Evolutionary conservation across 2,797 vertebrate species (phyloP).

Genomic region (Champsocephalus gunnari): DNA sequence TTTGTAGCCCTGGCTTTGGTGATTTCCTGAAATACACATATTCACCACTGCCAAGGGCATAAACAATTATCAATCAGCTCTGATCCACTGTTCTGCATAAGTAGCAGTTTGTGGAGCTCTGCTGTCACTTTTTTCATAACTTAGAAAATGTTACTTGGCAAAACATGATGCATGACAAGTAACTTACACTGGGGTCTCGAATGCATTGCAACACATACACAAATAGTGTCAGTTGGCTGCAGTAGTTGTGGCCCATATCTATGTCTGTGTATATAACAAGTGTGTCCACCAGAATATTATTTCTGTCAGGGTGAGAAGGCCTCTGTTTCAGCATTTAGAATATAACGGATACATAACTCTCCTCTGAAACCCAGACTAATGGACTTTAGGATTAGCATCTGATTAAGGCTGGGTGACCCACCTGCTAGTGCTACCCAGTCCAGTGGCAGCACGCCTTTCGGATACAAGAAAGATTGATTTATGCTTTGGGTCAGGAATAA

Average conservation of each 20-base stretch:
- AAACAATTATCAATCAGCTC: constrained; percentile 86
- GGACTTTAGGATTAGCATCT: constrained; percentile 1
- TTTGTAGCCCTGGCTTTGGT: constrained; percentile 71
- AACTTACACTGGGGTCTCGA: constrained; percentile 73
- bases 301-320: background rate
- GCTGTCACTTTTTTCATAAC: constrained; percentile 75
- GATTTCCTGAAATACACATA: constrained; percentile 78
- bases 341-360: background rate
- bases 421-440: background rate
- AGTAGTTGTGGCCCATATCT: background rate
- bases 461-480: background rate
- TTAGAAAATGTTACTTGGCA: constrained; percentile 80
- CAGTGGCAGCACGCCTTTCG: background rate
- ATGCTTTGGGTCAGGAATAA: constrained; percentile 1
- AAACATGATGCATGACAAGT: constrained; percentile 74
- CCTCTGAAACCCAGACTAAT: constrained; percentile 1
- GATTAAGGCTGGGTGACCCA: constrained; percentile 15
- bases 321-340: constrained; percentile 3
- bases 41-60: constrained; percentile 82
- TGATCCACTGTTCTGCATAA: constrained; percentile 82
- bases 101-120: constrained; percentile 76
- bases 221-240: constrained; percentile 24
- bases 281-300: background rate
- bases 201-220: constrained; percentile 73
- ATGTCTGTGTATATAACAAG: constrained; percentile 14